phyloP scores from a whole-genome alignment of 1,140 invertebrate species.

The Bombus affinis region DNA sequence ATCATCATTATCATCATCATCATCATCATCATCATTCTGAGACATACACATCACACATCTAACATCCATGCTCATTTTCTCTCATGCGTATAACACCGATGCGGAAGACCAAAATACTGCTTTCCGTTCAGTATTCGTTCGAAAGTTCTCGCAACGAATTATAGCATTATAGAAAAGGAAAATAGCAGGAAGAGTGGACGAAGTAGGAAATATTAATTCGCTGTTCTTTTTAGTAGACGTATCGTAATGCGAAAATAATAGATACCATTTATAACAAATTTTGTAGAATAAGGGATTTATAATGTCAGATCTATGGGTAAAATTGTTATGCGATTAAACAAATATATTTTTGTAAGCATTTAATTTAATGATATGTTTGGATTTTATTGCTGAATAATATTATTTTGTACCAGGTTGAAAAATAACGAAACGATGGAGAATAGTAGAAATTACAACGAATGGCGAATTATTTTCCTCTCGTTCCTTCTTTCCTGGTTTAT shows the following conservation, averaged over 20 bases:
- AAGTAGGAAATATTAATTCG: not conserved
- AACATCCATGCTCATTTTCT: constrained; percentile 29
- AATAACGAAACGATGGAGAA: not conserved
- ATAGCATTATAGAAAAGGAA: not conserved
- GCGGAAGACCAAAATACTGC: constrained; percentile 68
- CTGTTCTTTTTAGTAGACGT: not conserved
- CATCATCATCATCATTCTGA: not conserved
- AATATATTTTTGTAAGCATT: not conserved
- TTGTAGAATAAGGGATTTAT: not conserved
- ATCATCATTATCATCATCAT: constrained; percentile 6
- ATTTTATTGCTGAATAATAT: not conserved
- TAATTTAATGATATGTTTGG: not conserved
- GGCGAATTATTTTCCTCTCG: not conserved
- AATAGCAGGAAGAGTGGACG: not conserved
- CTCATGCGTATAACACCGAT: constrained; percentile 52
- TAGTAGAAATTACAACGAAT: not conserved
- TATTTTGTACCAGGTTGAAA: not conserved
- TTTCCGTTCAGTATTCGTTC: constrained; percentile 58
- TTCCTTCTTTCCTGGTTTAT: not conserved
- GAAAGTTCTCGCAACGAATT: constrained; percentile 35
- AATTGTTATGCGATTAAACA: not conserved
- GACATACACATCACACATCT: constrained; percentile 3
- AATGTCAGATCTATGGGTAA: not conserved
- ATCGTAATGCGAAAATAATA: not conserved
- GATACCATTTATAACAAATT: constrained; percentile 25